A percentile compares a stretch with the other conserved stretches of the same genome.
Conservation (phyloP, 2,888 invertebrate species). For the Hirtodrosophila alboralis region DNA sequence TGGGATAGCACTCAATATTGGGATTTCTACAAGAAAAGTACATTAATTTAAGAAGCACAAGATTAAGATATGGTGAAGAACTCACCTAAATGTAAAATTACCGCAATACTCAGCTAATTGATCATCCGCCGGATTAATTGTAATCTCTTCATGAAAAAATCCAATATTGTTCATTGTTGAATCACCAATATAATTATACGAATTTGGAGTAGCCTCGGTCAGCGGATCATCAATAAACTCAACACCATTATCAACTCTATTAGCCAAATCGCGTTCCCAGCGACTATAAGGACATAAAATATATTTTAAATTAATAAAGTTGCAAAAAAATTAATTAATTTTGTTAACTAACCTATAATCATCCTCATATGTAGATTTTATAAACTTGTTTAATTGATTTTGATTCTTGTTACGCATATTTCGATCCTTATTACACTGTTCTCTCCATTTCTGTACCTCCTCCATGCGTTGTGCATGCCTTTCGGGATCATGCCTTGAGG, state of each 20-base stretch:
- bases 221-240: constrained; percentile 26
- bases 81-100: constrained; percentile 85
- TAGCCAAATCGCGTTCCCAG: constrained; percentile 9
- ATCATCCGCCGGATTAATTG: constrained; percentile 84
- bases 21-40: constrained; percentile 78
- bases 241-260: constrained; percentile 2
- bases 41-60: background rate
- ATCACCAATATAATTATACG: constrained; percentile 70
- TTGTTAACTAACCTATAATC: constrained; percentile 3
- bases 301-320: too few species aligned
- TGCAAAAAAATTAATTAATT: too few species aligned
- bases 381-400: background rate
- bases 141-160: constrained; percentile 84
- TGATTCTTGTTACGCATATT: background rate
- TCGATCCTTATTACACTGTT: constrained; percentile 80
- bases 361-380: background rate
- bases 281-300: constrained; percentile 3
- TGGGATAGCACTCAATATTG: constrained; percentile 88
- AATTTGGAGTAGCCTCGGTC: constrained; percentile 17
- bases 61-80: accelerated
- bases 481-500: constrained; percentile 90
- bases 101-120: constrained; percentile 85
- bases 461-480: constrained; percentile 87
- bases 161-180: constrained; percentile 73
- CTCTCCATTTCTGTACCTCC: constrained; percentile 85